Evolutionary conservation across 2,888 invertebrate genomes (phyloP), one percentile per base, ranked within the genome.

Genomic region (Caenorhabditis panamensis): DNA sequence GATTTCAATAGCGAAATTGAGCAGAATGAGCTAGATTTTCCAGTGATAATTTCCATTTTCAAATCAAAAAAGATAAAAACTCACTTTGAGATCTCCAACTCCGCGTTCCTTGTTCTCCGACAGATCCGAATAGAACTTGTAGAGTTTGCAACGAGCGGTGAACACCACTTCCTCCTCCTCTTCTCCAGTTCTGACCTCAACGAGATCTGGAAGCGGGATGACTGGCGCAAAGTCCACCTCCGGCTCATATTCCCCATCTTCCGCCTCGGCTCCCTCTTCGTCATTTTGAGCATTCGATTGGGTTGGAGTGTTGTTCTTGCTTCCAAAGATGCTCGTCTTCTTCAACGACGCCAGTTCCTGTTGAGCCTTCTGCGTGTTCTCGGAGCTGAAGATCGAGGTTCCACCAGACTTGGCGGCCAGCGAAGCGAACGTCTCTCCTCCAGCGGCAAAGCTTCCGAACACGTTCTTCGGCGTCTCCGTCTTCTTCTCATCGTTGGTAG

Each of bases 51-150:
- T n/a, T n/a, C n/a, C n/a, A n/a, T n/a, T n/a, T n/a, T n/a, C n/a
- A n/a, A n/a, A 31, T 31, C 31, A 6, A 31, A 31, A 31, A 9
- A 31, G 9, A 6, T 31, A 4, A 31, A 31, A 31, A n/a, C 37
- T 8, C n/a, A 88, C 88, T 83, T 93, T 93, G 20, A 93, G 84
- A 53, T 93, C 92, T 11, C 93, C 93, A 8, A 92, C 82, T 2
- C 92, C 92, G 16, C 92, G 89, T 80, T 93, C 92, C 86, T 92
- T 92, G 91, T 91, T 92, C 79, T 91, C 91, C 41, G 85, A 83
- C 6, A 78, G 73, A 11, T 88, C 89, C 8, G 76, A 31, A 51
- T 82, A 82, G 75, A 77, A 91, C 13, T 93, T 91, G 86, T 87
- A 92, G 24, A 92, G 86, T 80, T 92, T 92, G 68, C 91, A 90